Percentiles rank a stretch among this genome's conserved stretches.
phyloP scores from a whole-genome alignment of 2,797 vertebrate species.

The Tangara arthus region DNA sequence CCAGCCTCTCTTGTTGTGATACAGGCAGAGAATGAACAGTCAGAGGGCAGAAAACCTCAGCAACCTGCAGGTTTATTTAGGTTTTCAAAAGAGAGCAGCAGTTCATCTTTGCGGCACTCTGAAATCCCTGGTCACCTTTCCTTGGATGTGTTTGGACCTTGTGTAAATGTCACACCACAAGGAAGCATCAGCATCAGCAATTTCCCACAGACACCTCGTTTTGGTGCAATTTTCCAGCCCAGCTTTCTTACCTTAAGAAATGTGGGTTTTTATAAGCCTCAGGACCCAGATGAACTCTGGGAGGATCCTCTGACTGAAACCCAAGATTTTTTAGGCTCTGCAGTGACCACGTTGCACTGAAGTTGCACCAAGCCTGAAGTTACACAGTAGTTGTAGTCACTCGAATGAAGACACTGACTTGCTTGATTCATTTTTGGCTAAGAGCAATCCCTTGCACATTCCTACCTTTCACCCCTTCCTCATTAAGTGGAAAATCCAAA shows the following conservation, averaged over 20 bases:
- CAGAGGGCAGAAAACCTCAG: not conserved
- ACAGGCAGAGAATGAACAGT: not conserved
- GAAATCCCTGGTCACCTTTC: not conserved
- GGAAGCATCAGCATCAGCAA: not conserved
- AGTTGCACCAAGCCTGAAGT: not conserved
- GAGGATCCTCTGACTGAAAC: not conserved
- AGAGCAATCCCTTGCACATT: slow-evolving; percentile 3
- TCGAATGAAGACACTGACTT: slow-evolving; percentile 36
- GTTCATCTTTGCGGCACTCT: not conserved
- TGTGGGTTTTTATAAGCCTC: not conserved
- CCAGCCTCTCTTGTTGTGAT: not conserved
- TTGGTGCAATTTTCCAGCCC: not conserved
- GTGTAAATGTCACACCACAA: not conserved
- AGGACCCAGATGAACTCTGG: not conserved
- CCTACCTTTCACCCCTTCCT: slow-evolving; percentile 44
- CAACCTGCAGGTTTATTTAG: not conserved
- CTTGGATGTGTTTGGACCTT: not conserved
- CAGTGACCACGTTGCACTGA: not conserved
- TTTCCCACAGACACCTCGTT: not conserved
- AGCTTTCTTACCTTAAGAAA: not conserved
- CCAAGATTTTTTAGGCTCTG: not conserved
- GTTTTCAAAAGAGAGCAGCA: not conserved
- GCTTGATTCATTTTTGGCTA: slow-evolving; percentile 21
- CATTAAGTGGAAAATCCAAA: slow-evolving; percentile 48
- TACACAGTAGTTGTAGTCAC: slow-evolving; percentile 39